Conservation (phyloP, 1,140 invertebrate species). For the Bombus difficillimus region DNA sequence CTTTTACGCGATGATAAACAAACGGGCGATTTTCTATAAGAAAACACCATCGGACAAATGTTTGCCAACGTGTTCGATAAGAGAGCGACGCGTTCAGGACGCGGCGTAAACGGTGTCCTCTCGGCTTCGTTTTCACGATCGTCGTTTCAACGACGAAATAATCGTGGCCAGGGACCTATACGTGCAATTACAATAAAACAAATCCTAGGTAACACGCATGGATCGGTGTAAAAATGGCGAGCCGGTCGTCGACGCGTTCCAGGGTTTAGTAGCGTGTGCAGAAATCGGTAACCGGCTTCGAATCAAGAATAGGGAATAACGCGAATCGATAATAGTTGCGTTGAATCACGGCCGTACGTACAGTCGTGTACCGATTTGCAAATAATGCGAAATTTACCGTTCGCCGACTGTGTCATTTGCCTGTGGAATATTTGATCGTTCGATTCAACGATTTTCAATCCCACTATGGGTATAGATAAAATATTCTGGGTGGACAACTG, state of each 20-base stretch:
- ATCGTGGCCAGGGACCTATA: neutral
- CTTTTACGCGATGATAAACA: constrained; percentile 12
- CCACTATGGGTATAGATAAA: constrained; percentile 5
- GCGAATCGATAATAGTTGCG: constrained; percentile 16
- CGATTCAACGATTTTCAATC: constrained; percentile 30
- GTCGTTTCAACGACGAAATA: constrained; percentile 11
- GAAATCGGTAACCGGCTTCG: constrained; percentile 7
- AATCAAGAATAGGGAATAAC: constrained; percentile 43
- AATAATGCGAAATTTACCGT: constrained; percentile 48
- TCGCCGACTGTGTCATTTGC: constrained; percentile 33
- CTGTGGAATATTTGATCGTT: constrained; percentile 34
- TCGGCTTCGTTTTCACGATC: neutral
- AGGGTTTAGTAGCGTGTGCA: neutral
- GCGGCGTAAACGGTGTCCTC: neutral
- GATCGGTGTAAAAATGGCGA: neutral
- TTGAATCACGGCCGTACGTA: neutral
- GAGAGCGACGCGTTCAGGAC: neutral
- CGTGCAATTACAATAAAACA: neutral
- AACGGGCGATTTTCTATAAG: constrained; percentile 23
- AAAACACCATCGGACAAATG: constrained; percentile 27
- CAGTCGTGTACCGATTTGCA: constrained; percentile 38
- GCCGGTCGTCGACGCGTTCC: neutral
- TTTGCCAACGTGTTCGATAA: constrained; percentile 15
- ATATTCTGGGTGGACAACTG: constrained; percentile 2
- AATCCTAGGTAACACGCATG: neutral